These are phyloP conservation scores for Yponomeuta malinellus DNA, from an alignment of 2,888 invertebrate species.

Conservation along the genomic window DNA sequence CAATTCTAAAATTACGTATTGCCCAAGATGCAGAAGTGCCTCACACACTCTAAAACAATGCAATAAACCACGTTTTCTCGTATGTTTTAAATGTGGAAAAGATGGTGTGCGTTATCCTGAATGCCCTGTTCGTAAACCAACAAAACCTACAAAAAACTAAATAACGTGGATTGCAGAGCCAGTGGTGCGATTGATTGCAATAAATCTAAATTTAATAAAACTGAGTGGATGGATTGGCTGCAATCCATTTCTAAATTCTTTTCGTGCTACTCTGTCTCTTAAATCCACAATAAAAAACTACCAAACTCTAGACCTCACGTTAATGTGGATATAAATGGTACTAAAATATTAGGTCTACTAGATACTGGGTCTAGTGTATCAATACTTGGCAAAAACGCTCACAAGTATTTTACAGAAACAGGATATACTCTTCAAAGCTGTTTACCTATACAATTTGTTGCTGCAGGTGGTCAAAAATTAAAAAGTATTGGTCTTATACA, in stretches of 20 bases:
- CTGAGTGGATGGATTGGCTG: no score
- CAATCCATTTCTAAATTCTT: no score
- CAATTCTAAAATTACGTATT: no score
- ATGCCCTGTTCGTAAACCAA: slow-evolving; percentile 6
- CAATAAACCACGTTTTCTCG: no score
- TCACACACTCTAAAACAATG: no score
- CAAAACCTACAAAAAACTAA: background rate
- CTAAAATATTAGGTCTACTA: slow-evolving; percentile 19
- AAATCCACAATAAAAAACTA: slow-evolving; percentile 15
- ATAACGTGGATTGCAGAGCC: background rate
- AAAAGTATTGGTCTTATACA: slow-evolving; percentile 20
- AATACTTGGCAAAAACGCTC: slow-evolving; percentile 23
- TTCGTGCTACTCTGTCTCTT: background rate
- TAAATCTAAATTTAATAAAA: no score
- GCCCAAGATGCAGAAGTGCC: no score
- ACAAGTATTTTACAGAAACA: slow-evolving; percentile 14
- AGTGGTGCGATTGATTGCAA: slow-evolving; percentile 9
- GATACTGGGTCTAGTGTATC: slow-evolving; percentile 25
- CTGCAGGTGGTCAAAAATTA: slow-evolving; percentile 22
- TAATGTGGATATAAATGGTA: slow-evolving; percentile 16
- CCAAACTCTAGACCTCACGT: slow-evolving; percentile 22
- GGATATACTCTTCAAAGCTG: background rate
- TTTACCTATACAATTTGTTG: slow-evolving; percentile 10
- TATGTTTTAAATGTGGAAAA: slow-evolving; percentile 7
- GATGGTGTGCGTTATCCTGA: background rate